Percentiles rank a stretch among this genome's conserved stretches.
Evolutionary conservation across 1,140 invertebrate species (phyloP).

Genomic region (Drosophila tani): DNA sequence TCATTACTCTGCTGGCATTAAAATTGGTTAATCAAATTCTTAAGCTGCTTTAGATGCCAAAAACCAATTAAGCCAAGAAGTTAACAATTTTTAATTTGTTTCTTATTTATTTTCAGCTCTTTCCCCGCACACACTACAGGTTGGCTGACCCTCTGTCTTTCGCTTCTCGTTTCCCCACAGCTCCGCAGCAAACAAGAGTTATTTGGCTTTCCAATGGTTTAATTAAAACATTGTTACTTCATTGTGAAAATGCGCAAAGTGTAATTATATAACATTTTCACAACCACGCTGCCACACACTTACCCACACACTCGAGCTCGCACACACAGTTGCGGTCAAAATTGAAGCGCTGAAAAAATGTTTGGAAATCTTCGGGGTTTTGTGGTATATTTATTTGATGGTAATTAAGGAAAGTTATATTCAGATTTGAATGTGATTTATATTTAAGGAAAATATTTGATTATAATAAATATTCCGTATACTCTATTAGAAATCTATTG

Average conservation of each 20-base stretch:
- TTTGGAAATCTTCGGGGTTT: too few relatives aligned
- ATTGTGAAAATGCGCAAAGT: constrained; percentile 82
- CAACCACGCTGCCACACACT: constrained; percentile 48
- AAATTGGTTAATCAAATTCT: not conserved
- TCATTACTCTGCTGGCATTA: not conserved
- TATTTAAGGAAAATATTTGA: too few relatives aligned
- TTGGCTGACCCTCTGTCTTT: constrained; percentile 13
- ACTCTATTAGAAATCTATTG: too few relatives aligned
- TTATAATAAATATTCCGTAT: too few relatives aligned
- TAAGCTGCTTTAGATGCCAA: not conserved
- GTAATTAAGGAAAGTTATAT: too few relatives aligned
- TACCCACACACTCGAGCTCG: constrained; percentile 14
- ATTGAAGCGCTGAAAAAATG: too few relatives aligned
- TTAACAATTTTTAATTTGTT: constrained; percentile 5
- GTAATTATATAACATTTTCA: constrained; percentile 82
- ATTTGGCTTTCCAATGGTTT: constrained; percentile 82
- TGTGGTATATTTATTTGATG: too few relatives aligned
- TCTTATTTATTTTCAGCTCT: constrained; percentile 2
- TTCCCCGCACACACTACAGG: not conserved
- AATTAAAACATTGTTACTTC: constrained; percentile 84
- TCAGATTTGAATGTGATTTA: too few relatives aligned
- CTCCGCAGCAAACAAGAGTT: constrained; percentile 76
- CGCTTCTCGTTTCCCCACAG: constrained; percentile 19
- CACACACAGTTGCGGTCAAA: not conserved
- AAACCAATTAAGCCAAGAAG: not conserved